Percentiles rank a stretch among this genome's conserved stretches.
Conservation (phyloP, 2,888 invertebrate species). For the Byasa hedistus region DNA sequence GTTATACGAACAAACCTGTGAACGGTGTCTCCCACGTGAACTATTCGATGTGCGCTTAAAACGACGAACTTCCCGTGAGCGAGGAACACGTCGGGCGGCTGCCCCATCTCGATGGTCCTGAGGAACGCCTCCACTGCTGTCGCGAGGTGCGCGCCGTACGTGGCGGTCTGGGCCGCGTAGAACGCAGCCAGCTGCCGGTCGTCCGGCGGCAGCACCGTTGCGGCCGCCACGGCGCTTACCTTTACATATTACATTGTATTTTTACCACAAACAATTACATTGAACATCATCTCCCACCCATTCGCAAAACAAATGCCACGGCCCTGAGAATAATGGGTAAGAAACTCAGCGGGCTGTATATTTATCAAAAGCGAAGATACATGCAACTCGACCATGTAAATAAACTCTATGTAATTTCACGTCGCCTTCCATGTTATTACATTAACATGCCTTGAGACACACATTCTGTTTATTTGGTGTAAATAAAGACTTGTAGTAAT, state of each 20-base stretch:
- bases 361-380: too few relatives aligned
- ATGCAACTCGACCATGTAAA: too few relatives aligned
- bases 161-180: conserved; percentile 92
- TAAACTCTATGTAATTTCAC: too few relatives aligned
- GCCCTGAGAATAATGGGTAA: too few relatives aligned
- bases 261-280: too few relatives aligned
- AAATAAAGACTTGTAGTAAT: too few relatives aligned
- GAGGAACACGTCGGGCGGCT: conserved; percentile 95
- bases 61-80: conserved; percentile 97
- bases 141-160: conserved; percentile 90
- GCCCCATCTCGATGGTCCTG: conserved; percentile 93
- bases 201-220: conserved; percentile 83
- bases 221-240: conserved; percentile 76
- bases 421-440: too few relatives aligned
- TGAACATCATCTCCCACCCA: too few relatives aligned
- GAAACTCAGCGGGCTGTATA: too few relatives aligned
- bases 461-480: too few relatives aligned
- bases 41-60: conserved; percentile 94
- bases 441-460: too few relatives aligned
- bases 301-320: too few relatives aligned
- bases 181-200: conserved; percentile 92
- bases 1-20: conserved; percentile 70
- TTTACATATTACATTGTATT: conserved; percentile 32
- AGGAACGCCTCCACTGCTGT: conserved; percentile 96
- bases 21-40: conserved; percentile 96